Evolutionary conservation across 1,140 invertebrate genomes (phyloP), one percentile per base, ranked within the genome.

Genomic region (Caerostris darwini): DNA sequence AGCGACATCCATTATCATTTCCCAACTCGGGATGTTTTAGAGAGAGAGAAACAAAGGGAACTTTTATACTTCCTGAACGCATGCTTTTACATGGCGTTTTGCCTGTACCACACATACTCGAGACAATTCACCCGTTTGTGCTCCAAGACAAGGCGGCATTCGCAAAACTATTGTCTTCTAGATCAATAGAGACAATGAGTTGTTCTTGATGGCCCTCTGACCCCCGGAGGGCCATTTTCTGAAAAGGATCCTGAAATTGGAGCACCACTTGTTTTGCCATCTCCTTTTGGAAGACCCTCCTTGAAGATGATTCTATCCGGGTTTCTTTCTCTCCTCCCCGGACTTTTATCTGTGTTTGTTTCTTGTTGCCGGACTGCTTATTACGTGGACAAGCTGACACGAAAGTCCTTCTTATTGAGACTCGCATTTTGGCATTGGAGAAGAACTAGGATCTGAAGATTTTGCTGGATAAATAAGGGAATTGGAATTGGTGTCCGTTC

Each of bases 181-280:
- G 81, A 53, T 92, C 90, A 92, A 92, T 92, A 92, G 83, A 92
- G 90, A 92, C 90, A 92, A 92, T 92, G 67, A 92, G 77, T 92
- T 92, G 83, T 92, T 92, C 90, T 92, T 58, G 34, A 83, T 77
- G 34, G 81, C 57, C 69, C 69, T 53, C n/a, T 53, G 53, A 64
- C 56, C 87, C 54, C 5, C 14, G 53, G 54, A 2, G 34, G 34
- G 2, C 34, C 34, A 56, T 8, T 2, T 3, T 34, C 14, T n/a
- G 56, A n/a, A 53, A 59, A 81, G n/a, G n/a, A n/a, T n/a, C n/a
- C n/a, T n/a, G n/a, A n/a, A n/a, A n/a, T 34, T 34, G 34, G 34
- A 34, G 34, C 34, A 34, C 34, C 34, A 34, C 34, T 34, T 34
- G 34, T 2, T 34, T 34, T 34, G 34, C 34, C 34, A 34, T 34